These are phyloP conservation scores for Gallinago paraguaiae DNA, from an alignment of 2,113 vertebrate genomes.

Conservation along the genomic window DNA sequence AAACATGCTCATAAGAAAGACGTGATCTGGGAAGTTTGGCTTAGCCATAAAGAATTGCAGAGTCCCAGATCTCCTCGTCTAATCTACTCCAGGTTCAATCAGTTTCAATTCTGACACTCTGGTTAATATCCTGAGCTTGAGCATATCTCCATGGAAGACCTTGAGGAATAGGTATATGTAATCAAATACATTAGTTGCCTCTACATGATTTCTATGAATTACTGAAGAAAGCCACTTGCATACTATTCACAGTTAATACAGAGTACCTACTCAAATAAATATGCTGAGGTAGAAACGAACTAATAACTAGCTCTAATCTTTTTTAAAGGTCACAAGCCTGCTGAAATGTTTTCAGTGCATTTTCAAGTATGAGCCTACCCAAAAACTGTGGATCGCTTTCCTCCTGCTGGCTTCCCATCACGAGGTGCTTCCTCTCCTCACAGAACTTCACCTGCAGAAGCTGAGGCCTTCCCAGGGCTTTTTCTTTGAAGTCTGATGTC, in stretches of 20 bases:
- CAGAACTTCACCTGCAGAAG: neutral
- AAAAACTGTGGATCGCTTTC: neutral
- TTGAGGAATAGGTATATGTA: neutral
- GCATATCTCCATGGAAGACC: neutral
- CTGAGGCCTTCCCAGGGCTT: neutral
- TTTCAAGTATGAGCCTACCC: neutral
- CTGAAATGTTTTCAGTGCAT: neutral
- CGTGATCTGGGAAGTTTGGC: neutral
- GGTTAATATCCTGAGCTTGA: neutral
- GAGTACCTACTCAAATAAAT: neutral
- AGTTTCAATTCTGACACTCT: neutral
- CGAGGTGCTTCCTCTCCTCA: rapidly evolving
- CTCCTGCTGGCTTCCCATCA: neutral
- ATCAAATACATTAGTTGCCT: neutral
- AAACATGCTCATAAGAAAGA: neutral
- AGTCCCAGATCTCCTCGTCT: neutral
- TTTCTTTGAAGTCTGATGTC: neutral
- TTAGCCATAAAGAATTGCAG: neutral
- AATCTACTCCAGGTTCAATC: neutral
- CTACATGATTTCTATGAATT: neutral
- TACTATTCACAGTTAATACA: neutral
- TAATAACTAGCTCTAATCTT: neutral
- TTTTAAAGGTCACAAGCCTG: neutral
- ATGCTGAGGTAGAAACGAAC: neutral
- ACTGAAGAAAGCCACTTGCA: neutral